phyloP scores from a whole-genome alignment of 2,113 vertebrate genomes.

The Cathartes aura region DNA sequence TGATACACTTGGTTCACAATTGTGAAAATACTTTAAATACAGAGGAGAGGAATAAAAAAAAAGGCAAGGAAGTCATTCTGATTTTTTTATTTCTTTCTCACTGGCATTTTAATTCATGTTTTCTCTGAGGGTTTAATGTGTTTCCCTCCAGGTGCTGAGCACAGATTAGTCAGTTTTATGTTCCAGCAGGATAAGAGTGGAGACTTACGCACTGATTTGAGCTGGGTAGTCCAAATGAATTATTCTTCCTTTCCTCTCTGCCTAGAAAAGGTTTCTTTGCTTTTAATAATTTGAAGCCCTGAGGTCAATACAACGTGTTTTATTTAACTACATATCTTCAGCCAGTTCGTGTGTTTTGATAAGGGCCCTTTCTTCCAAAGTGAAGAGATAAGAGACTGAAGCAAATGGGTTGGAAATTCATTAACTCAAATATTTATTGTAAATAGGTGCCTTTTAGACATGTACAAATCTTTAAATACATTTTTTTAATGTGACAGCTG shows the following conservation, averaged over 20 bases:
- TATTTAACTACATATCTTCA: constrained; percentile 32
- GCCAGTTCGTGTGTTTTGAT: constrained; percentile 24
- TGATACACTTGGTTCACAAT: neutral
- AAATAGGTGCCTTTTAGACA: constrained; percentile 39
- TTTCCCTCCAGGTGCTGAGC: constrained; percentile 28
- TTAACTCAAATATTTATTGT: constrained; percentile 64
- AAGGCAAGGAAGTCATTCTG: neutral
- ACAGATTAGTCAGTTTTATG: constrained; percentile 35
- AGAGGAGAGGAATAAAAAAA: neutral
- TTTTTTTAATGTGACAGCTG: constrained; percentile 44
- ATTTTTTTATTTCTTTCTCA: neutral
- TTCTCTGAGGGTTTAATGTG: constrained; percentile 32
- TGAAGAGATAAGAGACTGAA: constrained; percentile 39
- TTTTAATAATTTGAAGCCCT: constrained; percentile 47
- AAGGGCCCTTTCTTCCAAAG: neutral
- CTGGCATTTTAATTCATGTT: constrained; percentile 47
- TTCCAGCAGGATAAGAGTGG: neutral
- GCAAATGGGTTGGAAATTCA: constrained; percentile 70
- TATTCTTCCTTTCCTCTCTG: constrained; percentile 19
- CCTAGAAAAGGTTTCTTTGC: constrained; percentile 15
- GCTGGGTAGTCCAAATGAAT: constrained; percentile 21
- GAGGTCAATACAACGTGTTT: constrained; percentile 3
- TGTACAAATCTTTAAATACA: neutral
- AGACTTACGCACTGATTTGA: neutral
- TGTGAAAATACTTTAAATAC: neutral